Evolutionary conservation across 1,140 invertebrate genomes (phyloP), one percentile per base, ranked within the genome.

Genomic region (Pantala flavescens): DNA sequence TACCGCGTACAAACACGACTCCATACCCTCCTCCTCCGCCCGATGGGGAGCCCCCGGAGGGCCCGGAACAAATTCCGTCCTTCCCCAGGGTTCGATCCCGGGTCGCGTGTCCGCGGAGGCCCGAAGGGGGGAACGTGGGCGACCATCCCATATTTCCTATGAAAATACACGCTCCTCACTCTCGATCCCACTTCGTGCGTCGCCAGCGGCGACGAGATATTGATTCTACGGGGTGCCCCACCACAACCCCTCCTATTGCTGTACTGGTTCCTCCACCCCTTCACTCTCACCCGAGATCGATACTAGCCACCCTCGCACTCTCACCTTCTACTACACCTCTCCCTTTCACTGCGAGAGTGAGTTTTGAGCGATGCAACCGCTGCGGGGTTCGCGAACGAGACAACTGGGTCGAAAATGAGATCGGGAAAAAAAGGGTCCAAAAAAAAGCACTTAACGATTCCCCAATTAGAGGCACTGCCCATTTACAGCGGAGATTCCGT

Each of bases 301-400:
- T 63, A 63, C 49, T 63, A 63, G 49, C 49, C 49, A 63, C 49
- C 49, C 49, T 63, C 49, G 5, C 49, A 63, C 49, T 63, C 49
- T 63, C 49, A 63, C 49, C 49, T 63, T 63, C 49, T 63, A 63
- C 49, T 63, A 21, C 49, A 63, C 49, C 49, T 63, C 49, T 63
- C n/a, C 49, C 49, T 63, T 63, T 63, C 49, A 63, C 49, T 63
- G 16, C 49, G 16, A 19, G 16, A 3, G 16, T 63, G n/a, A 21
- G n/a, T 63, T 19, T 63, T 63, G 49, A 16, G 49, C n/a, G 49
- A 16, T 36, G 28, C 28, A 36, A 5, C 28, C 28, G 28, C 28
- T 5, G 28, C 28, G 28, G 28, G 28, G 9, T 36, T 36, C 28
- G 28, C 28, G 28, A 9, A 36, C 2, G 28, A 36, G 9, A 5